Base-by-base conservation (phyloP, 2,797 vertebrate species). In the Tarsius wallacei region DNA sequence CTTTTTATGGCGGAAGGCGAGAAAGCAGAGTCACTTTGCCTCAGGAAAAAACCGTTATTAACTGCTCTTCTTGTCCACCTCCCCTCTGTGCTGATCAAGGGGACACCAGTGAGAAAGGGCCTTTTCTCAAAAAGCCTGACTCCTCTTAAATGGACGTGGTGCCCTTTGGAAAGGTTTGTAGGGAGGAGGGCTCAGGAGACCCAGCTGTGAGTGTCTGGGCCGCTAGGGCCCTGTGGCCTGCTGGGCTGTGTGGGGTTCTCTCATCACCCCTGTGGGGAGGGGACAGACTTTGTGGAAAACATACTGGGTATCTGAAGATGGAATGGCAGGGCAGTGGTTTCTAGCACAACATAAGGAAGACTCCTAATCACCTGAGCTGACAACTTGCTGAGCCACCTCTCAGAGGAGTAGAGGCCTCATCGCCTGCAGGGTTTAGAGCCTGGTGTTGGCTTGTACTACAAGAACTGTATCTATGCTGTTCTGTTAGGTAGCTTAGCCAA, bases 21-120 rank as follows among this genome's bases (percentile, higher is more conserved):
- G 85, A 82, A 33, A 90, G 47, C 21, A 70, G 61, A 95, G 53
- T 16, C 22, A 26, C 49, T 81, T 68, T n/a, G 49, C 77, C 73
- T 33, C 31, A 16, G 87, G 89, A 71, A 76, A 90, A 78, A 73
- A 31, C 66, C 11, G 6, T 71, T 96, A 95, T 73, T 64, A 95
- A 90, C 24, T 57, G 55, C 61, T 77, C 55, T 88, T 94, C 78
- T 77, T n/a, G 16, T 61, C 51, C 17, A 21, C 16, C 7, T 82
- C 64, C 26, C 16, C n/a, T 66, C 21, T 26, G 90, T 96, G 78
- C 81, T 61, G 80, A 80, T 86, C 57, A 49, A 70, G 61, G 55
- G 83, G 68, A 74, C 53, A 53, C 19, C 51, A 17, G 16, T 68
- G n/a, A 63, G n/a, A 82, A 71, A 42, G 61, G 68, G 42, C 31